Percentiles rank a stretch among this genome's conserved stretches.
Evolutionary conservation across 2,888 invertebrate genomes (phyloP).

Genomic region (Gymnosoma rotundatum): DNA sequence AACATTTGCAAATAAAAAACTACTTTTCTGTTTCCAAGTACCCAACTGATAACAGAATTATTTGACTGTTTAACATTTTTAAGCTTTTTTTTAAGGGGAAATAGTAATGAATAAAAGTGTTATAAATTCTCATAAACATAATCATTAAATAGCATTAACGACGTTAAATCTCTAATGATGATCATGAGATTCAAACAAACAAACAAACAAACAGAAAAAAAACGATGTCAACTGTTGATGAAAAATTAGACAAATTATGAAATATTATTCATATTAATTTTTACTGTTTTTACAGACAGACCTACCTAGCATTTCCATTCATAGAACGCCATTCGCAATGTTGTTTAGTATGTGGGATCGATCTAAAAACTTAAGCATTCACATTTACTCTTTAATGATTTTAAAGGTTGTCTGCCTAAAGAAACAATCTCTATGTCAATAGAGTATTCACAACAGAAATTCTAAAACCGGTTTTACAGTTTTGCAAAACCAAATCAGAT

Average conservation of each 20-base stretch:
- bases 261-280: constrained; percentile 6
- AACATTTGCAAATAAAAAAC: constrained; percentile 4
- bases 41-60: constrained; percentile 60
- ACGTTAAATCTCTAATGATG: neutral
- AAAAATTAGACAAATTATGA: constrained; percentile 33
- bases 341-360: constrained; percentile 48
- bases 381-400: constrained; percentile 10
- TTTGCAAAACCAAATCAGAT: too few species aligned
- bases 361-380: constrained; percentile 12
- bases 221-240: constrained; percentile 28
- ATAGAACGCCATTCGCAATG: neutral
- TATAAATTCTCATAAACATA: constrained; percentile 9
- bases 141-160: constrained; percentile 13
- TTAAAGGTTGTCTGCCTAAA: constrained; percentile 38
- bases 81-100: too few species aligned
- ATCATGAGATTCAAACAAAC: constrained; percentile 9
- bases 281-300: constrained; percentile 17
- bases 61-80: constrained; percentile 15
- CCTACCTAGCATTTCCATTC: constrained; percentile 56
- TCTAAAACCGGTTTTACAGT: too few species aligned
- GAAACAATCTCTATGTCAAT: neutral
- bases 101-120: neutral
- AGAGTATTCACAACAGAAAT: too few species aligned
- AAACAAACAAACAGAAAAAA: constrained; percentile 26
- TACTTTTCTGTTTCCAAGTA: constrained; percentile 13